Base-by-base conservation (phyloP, 2,113 vertebrate species). In the Centropus unirufus region DNA sequence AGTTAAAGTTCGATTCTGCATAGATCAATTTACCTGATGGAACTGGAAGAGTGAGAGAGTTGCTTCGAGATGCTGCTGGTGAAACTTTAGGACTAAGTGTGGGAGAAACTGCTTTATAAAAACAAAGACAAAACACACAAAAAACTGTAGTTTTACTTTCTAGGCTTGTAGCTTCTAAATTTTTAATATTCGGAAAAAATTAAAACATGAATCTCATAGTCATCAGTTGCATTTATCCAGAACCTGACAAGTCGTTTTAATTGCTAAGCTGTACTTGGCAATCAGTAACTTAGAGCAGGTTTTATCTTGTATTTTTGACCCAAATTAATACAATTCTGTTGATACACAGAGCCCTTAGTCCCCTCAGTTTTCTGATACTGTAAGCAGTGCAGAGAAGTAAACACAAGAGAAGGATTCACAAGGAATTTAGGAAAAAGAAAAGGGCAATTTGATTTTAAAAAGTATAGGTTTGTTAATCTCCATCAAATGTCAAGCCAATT, bases 61-160 rank as follows among this genome's bases (percentile, higher is more conserved):
- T 98, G 97, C 97, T 99, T 95, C 93, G 90, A n/a, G 98, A 99
- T 26, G 97, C 91, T n/a, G 79, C 63, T 0, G 98, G 98, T 88
- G 98, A 99, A 46, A 98, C 92, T 74, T 98, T 95, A 11, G 98
- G 98, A 58, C 98, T 99, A 90, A 96, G 97, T 74, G 97, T 96
- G 15, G 98, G 98, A 51, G 98, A 98, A 75, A 98, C 92, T 46
- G 96, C 98, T 99, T 95, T 55, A 90, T 90, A 93, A 77, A 88
- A 92, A 75, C 27, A 84, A 77, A 80, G 66, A 66, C 9, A 87
- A 69, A 86, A 70, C 44, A 46, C 16, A 18, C 23, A 76, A 70
- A 51, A 62, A 22, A 27, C 55, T 32, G 19, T 57, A 78, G 83
- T 83, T 92, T 87, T 68, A 92, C 29, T 80, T 63, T 52, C 54